Percentiles rank a stretch among this genome's conserved stretches.
phyloP scores from a whole-genome alignment of 1,140 invertebrate species.

The Scylla paramamosain region DNA sequence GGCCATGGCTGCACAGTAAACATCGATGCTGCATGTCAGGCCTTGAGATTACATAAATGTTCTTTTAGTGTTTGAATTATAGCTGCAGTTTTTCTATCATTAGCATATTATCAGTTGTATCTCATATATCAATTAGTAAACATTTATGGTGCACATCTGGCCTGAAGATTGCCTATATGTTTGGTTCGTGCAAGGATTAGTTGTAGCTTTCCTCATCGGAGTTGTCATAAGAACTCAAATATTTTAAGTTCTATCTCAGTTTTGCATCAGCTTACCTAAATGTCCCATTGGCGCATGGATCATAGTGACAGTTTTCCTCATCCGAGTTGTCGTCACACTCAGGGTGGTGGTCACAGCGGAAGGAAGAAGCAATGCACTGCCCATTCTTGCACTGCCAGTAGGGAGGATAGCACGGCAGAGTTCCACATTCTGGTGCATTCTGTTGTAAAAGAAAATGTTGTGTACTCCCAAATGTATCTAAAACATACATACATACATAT shows the following conservation, averaged over 20 bases:
- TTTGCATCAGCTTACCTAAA: constrained; percentile 75
- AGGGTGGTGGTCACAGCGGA: constrained; percentile 90
- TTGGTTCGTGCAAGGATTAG: no score
- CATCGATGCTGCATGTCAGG: no score
- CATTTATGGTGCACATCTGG: no score
- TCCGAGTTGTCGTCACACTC: constrained; percentile 93
- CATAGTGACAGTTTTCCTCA: constrained; percentile 85
- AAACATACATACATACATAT: no score
- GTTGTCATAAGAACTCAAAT: no score
- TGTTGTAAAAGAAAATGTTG: constrained; percentile 28
- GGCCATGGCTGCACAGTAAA: neutral
- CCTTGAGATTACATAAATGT: neutral
- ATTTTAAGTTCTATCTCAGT: neutral
- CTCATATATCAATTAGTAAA: no score
- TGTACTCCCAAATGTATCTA: neutral
- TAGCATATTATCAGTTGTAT: no score
- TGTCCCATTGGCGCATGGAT: constrained; percentile 77
- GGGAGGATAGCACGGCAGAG: constrained; percentile 72
- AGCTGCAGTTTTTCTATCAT: no score
- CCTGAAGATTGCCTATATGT: no score
- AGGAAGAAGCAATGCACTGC: constrained; percentile 89
- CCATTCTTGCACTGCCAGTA: constrained; percentile 84
- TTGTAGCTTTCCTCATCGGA: no score
- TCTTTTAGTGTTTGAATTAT: neutral
- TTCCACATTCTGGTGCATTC: constrained; percentile 46